Conservation (phyloP, 2,797 vertebrate species). For the Steatocranus sp. region DNA sequence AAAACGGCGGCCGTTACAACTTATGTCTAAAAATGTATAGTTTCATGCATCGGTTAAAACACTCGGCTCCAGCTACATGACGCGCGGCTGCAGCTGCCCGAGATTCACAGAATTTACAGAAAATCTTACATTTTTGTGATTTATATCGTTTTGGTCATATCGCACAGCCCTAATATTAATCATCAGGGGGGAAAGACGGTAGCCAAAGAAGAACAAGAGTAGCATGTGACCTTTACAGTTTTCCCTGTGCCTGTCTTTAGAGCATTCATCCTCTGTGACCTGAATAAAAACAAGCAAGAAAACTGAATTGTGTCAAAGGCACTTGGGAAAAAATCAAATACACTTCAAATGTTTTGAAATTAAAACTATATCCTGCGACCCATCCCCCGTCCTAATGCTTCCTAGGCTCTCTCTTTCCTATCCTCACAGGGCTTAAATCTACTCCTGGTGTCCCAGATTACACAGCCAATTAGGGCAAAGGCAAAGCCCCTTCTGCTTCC, state of each 20-base stretch:
- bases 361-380: not conserved
- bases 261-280: not conserved
- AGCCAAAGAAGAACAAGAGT: not conserved
- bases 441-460: conserved; percentile 63
- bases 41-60: too few species aligned
- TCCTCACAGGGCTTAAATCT: conserved; percentile 52
- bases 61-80: too few species aligned
- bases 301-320: not conserved
- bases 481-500: conserved; percentile 67
- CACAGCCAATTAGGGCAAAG: conserved; percentile 67
- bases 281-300: not conserved
- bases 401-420: conserved; percentile 14
- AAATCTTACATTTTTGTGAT: too few species aligned
- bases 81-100: too few species aligned
- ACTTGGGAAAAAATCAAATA: not conserved
- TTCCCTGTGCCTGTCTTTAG: not conserved
- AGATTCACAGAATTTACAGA: too few species aligned
- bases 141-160: too few species aligned
- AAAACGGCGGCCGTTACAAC: too few species aligned
- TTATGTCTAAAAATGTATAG: too few species aligned
- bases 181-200: not conserved
- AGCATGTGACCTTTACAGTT: not conserved
- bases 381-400: conserved; percentile 18
- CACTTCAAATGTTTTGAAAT: not conserved
- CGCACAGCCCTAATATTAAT: too few species aligned